Base-by-base conservation (phyloP, 2,797 vertebrate genomes). In the Platalea minor region DNA sequence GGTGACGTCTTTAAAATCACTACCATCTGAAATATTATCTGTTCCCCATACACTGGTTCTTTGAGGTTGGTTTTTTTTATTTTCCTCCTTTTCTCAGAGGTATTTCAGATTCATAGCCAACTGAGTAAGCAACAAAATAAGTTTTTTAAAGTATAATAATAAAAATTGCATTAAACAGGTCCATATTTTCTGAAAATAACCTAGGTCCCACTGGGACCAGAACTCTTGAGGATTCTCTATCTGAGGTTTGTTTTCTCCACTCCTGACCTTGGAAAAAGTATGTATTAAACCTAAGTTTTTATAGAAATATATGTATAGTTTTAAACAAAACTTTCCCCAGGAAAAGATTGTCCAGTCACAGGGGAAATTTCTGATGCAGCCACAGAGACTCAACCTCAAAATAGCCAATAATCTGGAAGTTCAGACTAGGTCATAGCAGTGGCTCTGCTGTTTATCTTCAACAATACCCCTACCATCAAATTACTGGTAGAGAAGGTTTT, bases 141-240 rank as follows among this genome's bases (percentile, higher is more conserved):
- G 39, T 77, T 72, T 54, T 79, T 83, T 50, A 37, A 93, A 76
- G 33, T 39, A 39, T 37, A 80, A 88, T 56, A 94, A 94, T 35
- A 91, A 89, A 92, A 89, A 81, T 21, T 1, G 1, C 33, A 88
- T 67, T 80, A 64, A 93, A 85, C 8, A 67, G 29, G 45, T 88
- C 35, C 6, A 17, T 54, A 61, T 91, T 89, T 94, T 78, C 89
- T 83, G 78, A 80, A 95, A 92, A 89, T 70, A 93, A 86, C 43
- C 15, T 21, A 7, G 18, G 19, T 43, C 80, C 69, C 88, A 29
- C 4, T 65, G 88, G 91, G 89, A 92, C 37, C 46, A 79, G 54
- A 86, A 39, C 18, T 24, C 72, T 43, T 69, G 85, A 89, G 57
- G 51, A 73, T 91, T 89, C 19, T 77, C 64, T 51, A 5, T 56